Conservation (phyloP, 2,888 invertebrate genomes). For the Caradrina kadenii region DNA sequence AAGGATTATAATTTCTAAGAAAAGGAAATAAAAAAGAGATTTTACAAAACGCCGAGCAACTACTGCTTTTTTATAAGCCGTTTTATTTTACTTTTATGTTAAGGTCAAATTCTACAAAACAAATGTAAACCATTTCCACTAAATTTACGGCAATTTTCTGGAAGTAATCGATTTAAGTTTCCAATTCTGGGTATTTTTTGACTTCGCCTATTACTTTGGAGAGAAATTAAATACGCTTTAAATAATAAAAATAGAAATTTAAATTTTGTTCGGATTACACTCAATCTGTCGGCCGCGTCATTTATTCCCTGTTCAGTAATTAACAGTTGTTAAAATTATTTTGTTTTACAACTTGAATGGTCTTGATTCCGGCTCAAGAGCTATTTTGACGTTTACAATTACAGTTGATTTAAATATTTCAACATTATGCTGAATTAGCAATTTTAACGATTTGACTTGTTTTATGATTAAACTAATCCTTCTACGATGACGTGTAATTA, state of each 20-base stretch:
- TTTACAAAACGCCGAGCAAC: too few relatives aligned
- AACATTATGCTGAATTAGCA: not conserved
- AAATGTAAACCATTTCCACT: too few relatives aligned
- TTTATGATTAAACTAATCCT: constrained; percentile 1
- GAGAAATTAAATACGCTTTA: too few relatives aligned
- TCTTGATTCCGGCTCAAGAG: constrained; percentile 1
- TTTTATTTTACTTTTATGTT: too few relatives aligned
- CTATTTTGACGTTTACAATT: not conserved
- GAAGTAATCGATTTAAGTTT: constrained; percentile 4
- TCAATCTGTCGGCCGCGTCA: not conserved
- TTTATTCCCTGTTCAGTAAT: not conserved
- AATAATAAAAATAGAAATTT: too few relatives aligned
- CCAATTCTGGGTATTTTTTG: constrained; percentile 22
- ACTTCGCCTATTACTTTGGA: constrained; percentile 23
- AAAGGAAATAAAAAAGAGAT: too few relatives aligned
- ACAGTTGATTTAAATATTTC: not conserved
- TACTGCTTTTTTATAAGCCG: too few relatives aligned
- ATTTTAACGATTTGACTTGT: not conserved
- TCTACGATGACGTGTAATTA: not conserved
- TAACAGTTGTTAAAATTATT: not conserved
- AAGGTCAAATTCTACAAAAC: too few relatives aligned
- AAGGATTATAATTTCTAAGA: too few relatives aligned
- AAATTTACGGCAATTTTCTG: constrained; percentile 6
- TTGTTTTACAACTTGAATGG: not conserved
- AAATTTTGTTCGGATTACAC: constrained; percentile 3